These are phyloP conservation scores for Hypotaenidia philippensis DNA, from an alignment of 2,797 vertebrate species.

Conservation along the genomic window DNA sequence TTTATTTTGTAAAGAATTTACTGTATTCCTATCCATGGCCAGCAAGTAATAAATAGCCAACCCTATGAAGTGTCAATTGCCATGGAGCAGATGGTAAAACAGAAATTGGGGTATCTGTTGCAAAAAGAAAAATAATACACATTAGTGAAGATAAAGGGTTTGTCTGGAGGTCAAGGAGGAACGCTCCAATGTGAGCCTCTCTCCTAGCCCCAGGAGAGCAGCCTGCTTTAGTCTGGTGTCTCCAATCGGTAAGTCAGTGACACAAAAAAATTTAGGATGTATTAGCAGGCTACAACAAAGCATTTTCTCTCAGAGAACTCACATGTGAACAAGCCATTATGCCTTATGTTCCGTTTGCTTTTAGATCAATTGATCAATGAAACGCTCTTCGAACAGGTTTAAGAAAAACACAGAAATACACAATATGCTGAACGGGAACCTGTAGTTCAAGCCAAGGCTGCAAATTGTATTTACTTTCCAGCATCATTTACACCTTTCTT, in stretches of 20 bases:
- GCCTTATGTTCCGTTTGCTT: not conserved
- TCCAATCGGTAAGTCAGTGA: not conserved
- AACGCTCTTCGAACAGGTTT: not conserved
- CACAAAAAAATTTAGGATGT: not conserved
- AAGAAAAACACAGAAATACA: not conserved
- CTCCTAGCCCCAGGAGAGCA: not conserved
- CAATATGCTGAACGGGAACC: not conserved
- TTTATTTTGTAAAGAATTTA: slow-evolving; percentile 83
- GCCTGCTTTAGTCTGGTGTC: not conserved
- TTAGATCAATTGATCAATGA: not conserved
- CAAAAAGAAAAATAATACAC: slow-evolving; percentile 24
- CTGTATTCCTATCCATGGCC: slow-evolving; percentile 68
- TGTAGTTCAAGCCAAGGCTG: not conserved
- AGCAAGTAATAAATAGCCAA: slow-evolving; percentile 69
- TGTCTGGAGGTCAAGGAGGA: slow-evolving; percentile 15
- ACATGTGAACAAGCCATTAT: not conserved
- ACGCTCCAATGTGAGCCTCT: not conserved
- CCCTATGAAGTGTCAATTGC: slow-evolving; percentile 21
- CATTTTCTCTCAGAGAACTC: not conserved
- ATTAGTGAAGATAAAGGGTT: slow-evolving; percentile 11
- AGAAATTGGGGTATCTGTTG: slow-evolving; percentile 3
- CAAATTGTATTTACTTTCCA: not conserved
- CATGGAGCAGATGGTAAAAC: slow-evolving; percentile 18
- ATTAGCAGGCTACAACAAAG: not conserved
- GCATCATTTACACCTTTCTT: not conserved